A percentile compares a stretch with the other conserved stretches of the same genome.
Evolutionary conservation across 1,140 invertebrate genomes (phyloP).

Genomic region (Heliothis virescens): DNA sequence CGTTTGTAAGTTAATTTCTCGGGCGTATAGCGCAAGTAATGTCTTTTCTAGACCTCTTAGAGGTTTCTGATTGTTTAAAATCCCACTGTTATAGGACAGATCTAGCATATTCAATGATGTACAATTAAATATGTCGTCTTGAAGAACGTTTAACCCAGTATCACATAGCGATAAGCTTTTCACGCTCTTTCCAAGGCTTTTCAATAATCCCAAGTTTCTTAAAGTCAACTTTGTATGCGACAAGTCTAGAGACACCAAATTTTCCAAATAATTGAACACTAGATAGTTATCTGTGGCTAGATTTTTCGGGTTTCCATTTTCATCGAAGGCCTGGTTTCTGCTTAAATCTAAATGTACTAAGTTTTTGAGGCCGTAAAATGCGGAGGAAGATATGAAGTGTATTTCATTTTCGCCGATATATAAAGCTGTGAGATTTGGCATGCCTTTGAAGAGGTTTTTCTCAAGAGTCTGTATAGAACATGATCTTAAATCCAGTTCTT

Average conservation of each 20-base stretch:
- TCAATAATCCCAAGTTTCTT: constrained; percentile 73
- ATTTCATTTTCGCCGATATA: constrained; percentile 86
- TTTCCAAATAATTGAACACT: constrained; percentile 72
- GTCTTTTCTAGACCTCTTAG: constrained; percentile 77
- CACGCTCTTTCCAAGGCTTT: constrained; percentile 70
- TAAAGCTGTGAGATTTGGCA: constrained; percentile 79
- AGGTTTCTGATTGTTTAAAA: constrained; percentile 53
- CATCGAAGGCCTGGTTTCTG: constrained; percentile 74
- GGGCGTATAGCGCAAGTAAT: constrained; percentile 83
- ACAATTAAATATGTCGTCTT: constrained; percentile 72
- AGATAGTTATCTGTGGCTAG: constrained; percentile 59
- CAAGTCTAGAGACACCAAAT: constrained; percentile 83
- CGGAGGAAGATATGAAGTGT: constrained; percentile 69
- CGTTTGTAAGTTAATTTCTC: constrained; percentile 72
- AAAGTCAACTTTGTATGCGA: constrained; percentile 82
- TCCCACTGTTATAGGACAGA: constrained; percentile 82
- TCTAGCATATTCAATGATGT: constrained; percentile 83
- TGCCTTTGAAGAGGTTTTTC: constrained; percentile 74
- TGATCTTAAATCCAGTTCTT: constrained; percentile 86
- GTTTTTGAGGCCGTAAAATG: constrained; percentile 74
- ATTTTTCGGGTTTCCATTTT: constrained; percentile 63
- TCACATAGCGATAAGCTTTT: constrained; percentile 85
- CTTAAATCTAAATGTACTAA: constrained; percentile 86
- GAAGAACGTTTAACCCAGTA: constrained; percentile 73
- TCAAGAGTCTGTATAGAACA: constrained; percentile 84